Conservation (phyloP, 2,888 invertebrate genomes). For the Drosophila meridiana region DNA sequence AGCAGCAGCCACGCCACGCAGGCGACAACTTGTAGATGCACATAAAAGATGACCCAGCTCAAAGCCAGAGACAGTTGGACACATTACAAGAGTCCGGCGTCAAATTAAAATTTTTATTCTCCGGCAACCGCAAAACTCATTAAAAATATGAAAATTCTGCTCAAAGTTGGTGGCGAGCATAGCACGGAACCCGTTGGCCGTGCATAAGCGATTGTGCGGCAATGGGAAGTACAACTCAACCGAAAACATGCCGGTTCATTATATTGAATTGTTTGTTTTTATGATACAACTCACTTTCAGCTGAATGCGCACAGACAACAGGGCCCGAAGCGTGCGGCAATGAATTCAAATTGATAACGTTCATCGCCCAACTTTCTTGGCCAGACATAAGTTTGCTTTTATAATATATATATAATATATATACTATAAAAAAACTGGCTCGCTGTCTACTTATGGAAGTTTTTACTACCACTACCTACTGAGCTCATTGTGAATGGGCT, state of each 20-base stretch:
- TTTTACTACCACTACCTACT: too few relatives aligned
- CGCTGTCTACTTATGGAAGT: too few relatives aligned
- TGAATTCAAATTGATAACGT: not conserved
- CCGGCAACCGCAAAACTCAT: slow-evolving; percentile 50
- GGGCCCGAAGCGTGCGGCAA: not conserved
- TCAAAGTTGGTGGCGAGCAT: slow-evolving; percentile 17
- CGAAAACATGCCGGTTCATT: slow-evolving; percentile 20
- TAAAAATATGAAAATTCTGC: slow-evolving; percentile 51
- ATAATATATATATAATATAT: not conserved
- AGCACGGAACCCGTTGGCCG: slow-evolving; percentile 15
- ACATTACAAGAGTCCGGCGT: slow-evolving; percentile 35
- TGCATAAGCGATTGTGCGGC: not conserved
- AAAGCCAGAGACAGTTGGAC: slow-evolving; percentile 31
- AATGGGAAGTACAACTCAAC: not conserved
- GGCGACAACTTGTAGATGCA: slow-evolving; percentile 22
- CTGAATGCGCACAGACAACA: not conserved
- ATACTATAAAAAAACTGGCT: too few relatives aligned
- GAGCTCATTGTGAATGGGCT: not conserved
- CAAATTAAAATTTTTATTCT: slow-evolving; percentile 25
- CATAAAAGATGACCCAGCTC: slow-evolving; percentile 30
- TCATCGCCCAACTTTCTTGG: not conserved
- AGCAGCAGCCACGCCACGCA: not conserved
- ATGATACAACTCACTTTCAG: not conserved
- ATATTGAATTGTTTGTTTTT: slow-evolving; percentile 8
- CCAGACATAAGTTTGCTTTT: not conserved